These are phyloP conservation scores for Nemopilema nomurai DNA, from an alignment of 30 jellyfish, hydroid and myxozoan genomes.

Conservation along the genomic window DNA sequence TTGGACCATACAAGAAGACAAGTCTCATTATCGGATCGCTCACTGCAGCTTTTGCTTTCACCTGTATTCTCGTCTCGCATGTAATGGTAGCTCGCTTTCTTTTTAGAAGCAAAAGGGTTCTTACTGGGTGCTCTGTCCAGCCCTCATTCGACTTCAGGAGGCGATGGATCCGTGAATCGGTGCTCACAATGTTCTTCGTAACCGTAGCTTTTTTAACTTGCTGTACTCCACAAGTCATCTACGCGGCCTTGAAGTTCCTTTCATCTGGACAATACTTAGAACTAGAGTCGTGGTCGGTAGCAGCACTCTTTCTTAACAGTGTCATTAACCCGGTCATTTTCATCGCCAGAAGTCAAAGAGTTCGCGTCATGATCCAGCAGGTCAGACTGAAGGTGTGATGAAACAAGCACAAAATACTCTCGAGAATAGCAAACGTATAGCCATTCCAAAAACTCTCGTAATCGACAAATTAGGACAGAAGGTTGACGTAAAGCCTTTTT, in stretches of 20 bases:
- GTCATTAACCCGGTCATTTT: background rate
- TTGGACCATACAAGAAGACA: no score
- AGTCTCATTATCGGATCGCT: background rate
- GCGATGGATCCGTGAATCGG: background rate
- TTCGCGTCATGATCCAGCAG: no score
- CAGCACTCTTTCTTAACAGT: background rate
- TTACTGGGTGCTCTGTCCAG: background rate
- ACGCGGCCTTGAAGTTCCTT: background rate
- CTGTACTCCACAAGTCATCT: background rate
- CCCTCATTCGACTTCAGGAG: background rate
- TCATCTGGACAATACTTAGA: background rate
- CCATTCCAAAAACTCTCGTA: no score
- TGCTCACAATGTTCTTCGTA: background rate
- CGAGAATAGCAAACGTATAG: no score
- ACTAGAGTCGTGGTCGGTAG: background rate
- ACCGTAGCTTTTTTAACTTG: background rate
- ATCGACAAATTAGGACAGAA: no score
- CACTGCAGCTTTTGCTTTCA: background rate
- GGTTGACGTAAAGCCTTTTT: no score
- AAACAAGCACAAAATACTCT: no score
- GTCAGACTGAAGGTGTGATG: no score
- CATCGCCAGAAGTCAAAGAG: background rate
- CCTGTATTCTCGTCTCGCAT: background rate
- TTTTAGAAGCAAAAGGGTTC: background rate
- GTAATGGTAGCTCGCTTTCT: background rate